Evolutionary conservation across 2,888 invertebrate genomes (phyloP).

Genomic region (Monoplex corrugatus): DNA sequence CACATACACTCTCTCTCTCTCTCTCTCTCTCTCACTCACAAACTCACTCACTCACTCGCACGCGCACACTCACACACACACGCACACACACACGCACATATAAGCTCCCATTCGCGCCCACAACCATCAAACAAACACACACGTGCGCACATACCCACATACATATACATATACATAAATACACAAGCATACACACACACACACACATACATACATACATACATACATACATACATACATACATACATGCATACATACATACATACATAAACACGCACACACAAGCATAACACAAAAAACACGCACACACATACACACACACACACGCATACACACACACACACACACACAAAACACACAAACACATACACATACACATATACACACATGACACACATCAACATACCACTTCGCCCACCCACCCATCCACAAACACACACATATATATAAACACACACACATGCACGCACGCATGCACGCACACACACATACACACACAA

Average conservation of each 20-base stretch:
- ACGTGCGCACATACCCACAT: no score
- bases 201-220: neutral
- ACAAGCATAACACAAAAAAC: neutral
- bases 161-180: neutral
- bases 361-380: no score
- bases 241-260: conserved; percentile 1
- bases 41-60: no score
- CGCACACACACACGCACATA: no score
- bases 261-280: conserved; percentile 19
- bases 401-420: neutral
- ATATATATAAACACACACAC: no score
- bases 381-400: neutral
- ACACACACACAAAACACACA: no score
- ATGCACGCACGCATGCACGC: neutral
- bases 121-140: no score
- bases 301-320: neutral
- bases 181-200: neutral
- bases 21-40: no score
- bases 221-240: neutral
- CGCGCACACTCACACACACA: no score
- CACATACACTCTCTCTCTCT: no score
- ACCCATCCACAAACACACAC: neutral
- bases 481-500: no score
- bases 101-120: no score
- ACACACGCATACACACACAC: neutral